Evolutionary conservation across 2,797 vertebrate species (phyloP), one percentile per base, ranked within the genome.

Genomic region (Thamnophis elegans): DNA sequence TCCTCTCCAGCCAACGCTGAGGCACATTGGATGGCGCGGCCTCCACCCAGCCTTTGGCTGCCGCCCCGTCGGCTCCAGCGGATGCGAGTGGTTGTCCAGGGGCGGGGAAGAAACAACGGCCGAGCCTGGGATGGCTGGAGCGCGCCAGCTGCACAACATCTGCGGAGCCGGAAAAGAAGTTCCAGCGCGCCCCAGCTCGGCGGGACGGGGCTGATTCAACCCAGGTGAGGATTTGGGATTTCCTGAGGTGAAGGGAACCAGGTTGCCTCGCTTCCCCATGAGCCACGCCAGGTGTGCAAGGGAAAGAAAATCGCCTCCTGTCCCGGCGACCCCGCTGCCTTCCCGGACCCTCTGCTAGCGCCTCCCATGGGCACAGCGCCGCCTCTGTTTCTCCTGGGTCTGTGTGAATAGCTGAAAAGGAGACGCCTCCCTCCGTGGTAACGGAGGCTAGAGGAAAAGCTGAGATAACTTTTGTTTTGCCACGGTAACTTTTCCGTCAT

Each of bases 91-190:
- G 11, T 89, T 93, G n/a, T 5, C 82, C 11, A 28, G 85, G 62
- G 93, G 95, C 94, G 94, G 82, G 36, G 89, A 62, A 51, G 88
- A 62, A 36, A 89, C 36, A 1, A 51, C 10, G 68, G 86, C 86
- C 20, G 13, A 47, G 20, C 2, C 14, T 1, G 56, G n/a, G 68
- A 55, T 51, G 58, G 51, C 51, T 22, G 73, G 7, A 32, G 9
- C 32, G 14, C 47, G 14, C 26, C 54, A n/a, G 62, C 16, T 2
- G 42, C 16, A 2, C 1, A 1, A 10, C 1, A 4, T 5, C 36
- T 3, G 4, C 3, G 5, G 1, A 9, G 91, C 8, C 56, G 90
- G 94, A 93, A 93, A 93, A 93, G 93, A 59, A 87, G 56, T 16
- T 16, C 58, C 93, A 88, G 87, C 42, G 93, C 51, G 85, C 3